A percentile compares a stretch with the other conserved stretches of the same genome.
phyloP scores from a whole-genome alignment of 2,888 invertebrate species.

The Subacronicta megacephala region DNA sequence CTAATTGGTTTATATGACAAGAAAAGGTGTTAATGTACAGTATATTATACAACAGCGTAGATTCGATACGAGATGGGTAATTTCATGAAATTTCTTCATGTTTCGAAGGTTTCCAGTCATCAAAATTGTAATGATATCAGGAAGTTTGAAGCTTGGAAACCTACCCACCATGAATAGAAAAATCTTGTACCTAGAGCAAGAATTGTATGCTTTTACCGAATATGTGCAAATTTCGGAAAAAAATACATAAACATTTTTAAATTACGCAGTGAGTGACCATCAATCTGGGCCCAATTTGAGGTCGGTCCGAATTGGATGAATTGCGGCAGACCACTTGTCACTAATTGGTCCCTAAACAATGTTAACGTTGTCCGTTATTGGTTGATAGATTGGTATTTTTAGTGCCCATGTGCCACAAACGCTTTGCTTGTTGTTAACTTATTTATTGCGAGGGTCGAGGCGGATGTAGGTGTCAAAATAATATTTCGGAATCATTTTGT shows the following conservation, averaged over 20 bases:
- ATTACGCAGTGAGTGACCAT: constrained; percentile 60
- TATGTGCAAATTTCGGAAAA: too few relatives aligned
- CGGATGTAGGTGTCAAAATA: constrained; percentile 56
- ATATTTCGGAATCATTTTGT: constrained; percentile 38
- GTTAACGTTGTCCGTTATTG: constrained; percentile 62
- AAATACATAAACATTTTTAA: constrained; percentile 22
- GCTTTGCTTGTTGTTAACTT: constrained; percentile 51
- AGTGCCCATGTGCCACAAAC: constrained; percentile 31
- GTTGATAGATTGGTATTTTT: constrained; percentile 69
- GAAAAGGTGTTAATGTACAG: too few relatives aligned
- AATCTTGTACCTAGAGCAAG: too few relatives aligned
- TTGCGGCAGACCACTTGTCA: constrained; percentile 69
- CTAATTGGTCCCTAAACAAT: constrained; percentile 68
- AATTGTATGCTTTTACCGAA: too few relatives aligned
- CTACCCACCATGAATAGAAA: too few relatives aligned
- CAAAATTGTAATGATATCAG: too few relatives aligned
- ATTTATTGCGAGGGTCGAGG: constrained; percentile 41
- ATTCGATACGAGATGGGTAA: too few relatives aligned
- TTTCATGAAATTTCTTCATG: too few relatives aligned
- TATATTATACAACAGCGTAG: too few relatives aligned
- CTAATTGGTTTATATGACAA: too few relatives aligned
- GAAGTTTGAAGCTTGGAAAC: too few relatives aligned
- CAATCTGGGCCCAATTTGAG: constrained; percentile 68
- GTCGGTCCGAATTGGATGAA: constrained; percentile 61
- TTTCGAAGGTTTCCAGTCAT: too few relatives aligned